Base-by-base conservation (phyloP, 2,888 invertebrate genomes). In the Andrena praecox region DNA sequence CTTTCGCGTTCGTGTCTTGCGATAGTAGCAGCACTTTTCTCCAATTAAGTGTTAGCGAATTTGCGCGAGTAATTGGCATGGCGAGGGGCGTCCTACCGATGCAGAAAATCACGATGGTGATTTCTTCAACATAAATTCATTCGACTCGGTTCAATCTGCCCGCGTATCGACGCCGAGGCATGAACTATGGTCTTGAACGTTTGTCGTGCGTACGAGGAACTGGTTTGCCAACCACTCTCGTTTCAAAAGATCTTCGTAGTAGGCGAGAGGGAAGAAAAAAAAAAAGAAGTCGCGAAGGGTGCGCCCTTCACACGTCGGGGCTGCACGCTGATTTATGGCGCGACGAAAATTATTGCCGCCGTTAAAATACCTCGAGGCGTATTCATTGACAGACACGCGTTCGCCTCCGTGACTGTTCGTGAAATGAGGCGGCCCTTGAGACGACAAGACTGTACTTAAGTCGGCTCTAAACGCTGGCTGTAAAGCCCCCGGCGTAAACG, bases 321-420 rank as follows among this genome's bases (percentile, higher is more conserved):
- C 64, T 71, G 69, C 63, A 35, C 68, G 63, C 50, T 90, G 87
- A 90, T 90, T 90, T 89, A 90, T 77, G 87, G 80, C 84, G 86
- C 85, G 90, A 90, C 86, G 87, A 89, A 90, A 91, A 92, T 92
- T 91, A 91, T 90, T 85, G 87, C 91, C 85, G 84, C 80, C 80
- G 85, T 89, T 89, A 90, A 91, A 91, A 89, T 87, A 87, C 83
- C 86, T 84, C 78, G 70, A 85, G 78, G 64, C 70, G 69, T 82
- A 81, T 89, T 90, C 83, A 90, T 89, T 89, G 92, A 91, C 90
- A 85, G 85, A 85, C 85, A 79, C 75, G 84, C 84, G 75, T 74
- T 68, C 20, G 33, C 67, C 70, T 66, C 71, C 68, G 70, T 64
- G 69, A 31, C 68, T 66, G 63, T 59, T 68, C 67, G 70, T 66